phyloP scores from a whole-genome alignment of 2,797 vertebrate genomes.

The Cynodonichthys magdalenae region DNA sequence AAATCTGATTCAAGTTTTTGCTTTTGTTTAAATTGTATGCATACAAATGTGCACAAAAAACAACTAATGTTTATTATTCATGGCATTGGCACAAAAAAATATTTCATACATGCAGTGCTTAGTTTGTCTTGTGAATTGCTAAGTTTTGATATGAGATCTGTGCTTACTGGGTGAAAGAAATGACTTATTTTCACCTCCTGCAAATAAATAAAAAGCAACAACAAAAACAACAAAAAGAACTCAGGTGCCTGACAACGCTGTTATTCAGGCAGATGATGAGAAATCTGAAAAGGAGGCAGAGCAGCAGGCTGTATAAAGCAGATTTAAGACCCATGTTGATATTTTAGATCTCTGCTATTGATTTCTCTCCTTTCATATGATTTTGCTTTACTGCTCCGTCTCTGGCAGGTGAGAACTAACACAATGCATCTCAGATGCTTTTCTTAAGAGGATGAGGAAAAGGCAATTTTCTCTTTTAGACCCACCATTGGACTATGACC shows the following conservation, averaged over 20 bases:
- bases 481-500: conserved; percentile 29
- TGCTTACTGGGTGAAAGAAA: conserved; percentile 11
- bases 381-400: conserved; percentile 41
- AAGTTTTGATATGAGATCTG: conserved; percentile 34
- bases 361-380: conserved; percentile 39
- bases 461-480: conserved; percentile 51
- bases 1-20: conserved; percentile 2
- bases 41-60: neutral
- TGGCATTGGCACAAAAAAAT: conserved; percentile 9
- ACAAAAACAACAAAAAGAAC: conserved; percentile 1
- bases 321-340: conserved; percentile 42
- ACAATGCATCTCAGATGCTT: conserved; percentile 42
- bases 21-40: conserved; percentile 5
- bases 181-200: conserved; percentile 16
- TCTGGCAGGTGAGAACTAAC: conserved; percentile 39
- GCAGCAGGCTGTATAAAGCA: conserved; percentile 11
- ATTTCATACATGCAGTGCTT: neutral
- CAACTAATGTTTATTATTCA: conserved; percentile 5
- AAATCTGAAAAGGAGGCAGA: conserved; percentile 24
- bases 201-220: conserved; percentile 18
- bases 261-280: conserved; percentile 32
- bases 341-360: conserved; percentile 42
- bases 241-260: conserved; percentile 6
- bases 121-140: conserved; percentile 14
- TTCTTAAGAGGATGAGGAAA: conserved; percentile 31